A percentile compares a stretch with the other conserved stretches of the same genome.
These are phyloP conservation scores for Calliphora vicina DNA, from an alignment of 1,140 invertebrate species.

Conservation along the genomic window DNA sequence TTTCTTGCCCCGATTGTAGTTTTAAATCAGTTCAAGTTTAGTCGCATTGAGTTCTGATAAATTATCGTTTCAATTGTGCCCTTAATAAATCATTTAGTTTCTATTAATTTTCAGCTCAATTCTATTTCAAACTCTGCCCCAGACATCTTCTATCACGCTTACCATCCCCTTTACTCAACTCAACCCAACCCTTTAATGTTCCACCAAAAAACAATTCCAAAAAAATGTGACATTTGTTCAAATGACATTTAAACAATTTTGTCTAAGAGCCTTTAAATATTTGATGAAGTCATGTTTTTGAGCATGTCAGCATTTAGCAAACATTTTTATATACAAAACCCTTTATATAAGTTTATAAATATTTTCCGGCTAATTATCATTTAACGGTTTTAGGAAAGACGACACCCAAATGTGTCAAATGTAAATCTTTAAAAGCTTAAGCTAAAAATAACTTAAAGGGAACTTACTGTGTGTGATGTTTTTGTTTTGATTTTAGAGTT, in stretches of 20 bases:
- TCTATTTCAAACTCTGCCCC: no score
- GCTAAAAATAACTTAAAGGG: background rate
- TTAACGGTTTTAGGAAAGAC: background rate
- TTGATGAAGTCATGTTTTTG: slow-evolving; percentile 1
- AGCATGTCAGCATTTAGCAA: background rate
- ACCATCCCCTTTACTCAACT: background rate
- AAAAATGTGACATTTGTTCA: background rate
- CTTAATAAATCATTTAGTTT: no score
- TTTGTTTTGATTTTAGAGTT: slow-evolving; percentile 14
- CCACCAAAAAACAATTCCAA: background rate
- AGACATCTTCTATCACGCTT: no score
- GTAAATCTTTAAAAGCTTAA: background rate
- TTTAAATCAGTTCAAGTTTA: no score
- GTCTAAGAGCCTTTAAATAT: background rate
- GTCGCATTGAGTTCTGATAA: no score
- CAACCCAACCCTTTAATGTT: background rate
- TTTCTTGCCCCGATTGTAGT: no score
- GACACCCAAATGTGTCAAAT: no score
- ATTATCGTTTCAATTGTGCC: no score
- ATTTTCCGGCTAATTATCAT: slow-evolving; percentile 13
- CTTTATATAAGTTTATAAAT: background rate
- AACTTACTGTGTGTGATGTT: slow-evolving; percentile 10
- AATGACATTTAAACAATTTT: background rate
- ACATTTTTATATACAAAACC: background rate
- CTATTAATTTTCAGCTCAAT: no score